Percentiles rank a stretch among this genome's conserved stretches.
Conservation (phyloP, 35 echinoderm and acorn worm genomes). For the Ophiothrix spiculata region DNA sequence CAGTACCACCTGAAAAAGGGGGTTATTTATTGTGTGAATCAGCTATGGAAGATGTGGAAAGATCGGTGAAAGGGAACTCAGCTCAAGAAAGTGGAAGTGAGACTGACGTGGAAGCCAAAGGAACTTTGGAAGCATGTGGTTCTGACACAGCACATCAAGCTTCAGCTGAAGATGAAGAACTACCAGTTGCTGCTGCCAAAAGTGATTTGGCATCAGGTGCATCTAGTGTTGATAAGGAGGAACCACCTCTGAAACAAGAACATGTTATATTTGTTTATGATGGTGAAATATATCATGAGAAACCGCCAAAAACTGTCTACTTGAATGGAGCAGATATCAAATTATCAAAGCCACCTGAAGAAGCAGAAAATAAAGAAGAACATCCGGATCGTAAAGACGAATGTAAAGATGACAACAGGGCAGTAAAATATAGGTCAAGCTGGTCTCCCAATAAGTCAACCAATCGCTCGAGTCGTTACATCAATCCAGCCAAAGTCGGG, state of each 20-base stretch:
- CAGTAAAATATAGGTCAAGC: neutral
- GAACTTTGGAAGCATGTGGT: too few species aligned
- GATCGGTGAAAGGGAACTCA: too few species aligned
- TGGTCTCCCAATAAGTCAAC: neutral
- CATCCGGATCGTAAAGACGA: too few species aligned
- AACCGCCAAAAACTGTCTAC: neutral
- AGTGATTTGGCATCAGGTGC: neutral
- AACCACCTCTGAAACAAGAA: neutral
- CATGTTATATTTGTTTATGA: neutral
- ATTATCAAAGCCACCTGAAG: neutral
- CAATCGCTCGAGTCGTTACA: neutral
- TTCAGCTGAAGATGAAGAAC: too few species aligned
- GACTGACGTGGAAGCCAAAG: too few species aligned
- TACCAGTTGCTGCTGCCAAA: neutral
- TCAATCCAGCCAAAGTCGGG: slow-evolving; percentile 42
- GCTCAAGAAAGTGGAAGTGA: too few species aligned
- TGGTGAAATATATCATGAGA: neutral
- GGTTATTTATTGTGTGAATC: too few species aligned
- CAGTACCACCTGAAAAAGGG: too few species aligned
- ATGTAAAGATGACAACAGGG: neutral
- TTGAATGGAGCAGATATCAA: neutral
- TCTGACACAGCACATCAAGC: too few species aligned
- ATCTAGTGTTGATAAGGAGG: neutral
- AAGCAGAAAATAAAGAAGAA: neutral
- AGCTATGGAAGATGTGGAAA: too few species aligned